Conservation (phyloP, 2,113 vertebrate genomes). For the Stictonetta naevosa region DNA sequence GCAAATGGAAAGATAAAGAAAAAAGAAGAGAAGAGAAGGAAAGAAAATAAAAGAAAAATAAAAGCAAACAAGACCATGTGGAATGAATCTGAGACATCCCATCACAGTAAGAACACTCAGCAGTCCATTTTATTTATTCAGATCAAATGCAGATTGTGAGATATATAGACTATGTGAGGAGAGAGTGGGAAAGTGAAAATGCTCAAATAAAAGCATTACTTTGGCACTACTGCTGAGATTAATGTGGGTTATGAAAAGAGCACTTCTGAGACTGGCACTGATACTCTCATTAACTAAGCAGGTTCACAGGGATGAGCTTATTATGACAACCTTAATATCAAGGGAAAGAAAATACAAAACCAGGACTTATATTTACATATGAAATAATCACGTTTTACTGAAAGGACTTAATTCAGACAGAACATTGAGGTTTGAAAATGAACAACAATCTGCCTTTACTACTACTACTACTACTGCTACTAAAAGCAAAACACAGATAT, state of each 20-base stretch:
- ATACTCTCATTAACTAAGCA: not conserved
- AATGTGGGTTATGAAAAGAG: slow-evolving; percentile 37
- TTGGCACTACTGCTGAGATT: slow-evolving; percentile 44
- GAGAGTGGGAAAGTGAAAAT: slow-evolving; percentile 53
- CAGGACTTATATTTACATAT: not conserved
- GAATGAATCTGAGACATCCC: slow-evolving; percentile 58
- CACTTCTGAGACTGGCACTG: not conserved
- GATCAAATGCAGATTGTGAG: slow-evolving; percentile 42
- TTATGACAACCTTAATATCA: not conserved
- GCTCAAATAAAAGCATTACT: slow-evolving; percentile 53
- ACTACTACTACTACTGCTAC: too few relatives aligned
- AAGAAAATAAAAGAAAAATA: not conserved
- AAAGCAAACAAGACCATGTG: slow-evolving; percentile 61
- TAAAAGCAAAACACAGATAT: not conserved
- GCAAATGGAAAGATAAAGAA: not conserved
- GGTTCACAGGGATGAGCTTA: slow-evolving; percentile 8
- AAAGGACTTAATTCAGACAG: not conserved
- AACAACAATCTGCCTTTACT: not conserved
- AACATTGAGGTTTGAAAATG: not conserved
- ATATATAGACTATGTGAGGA: slow-evolving; percentile 4
- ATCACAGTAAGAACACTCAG: slow-evolving; percentile 58
- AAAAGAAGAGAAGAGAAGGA: not conserved
- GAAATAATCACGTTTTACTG: not conserved
- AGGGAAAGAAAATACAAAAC: slow-evolving; percentile 38
- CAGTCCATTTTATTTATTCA: slow-evolving; percentile 59